These are phyloP conservation scores for Channa striata DNA, from an alignment of 2,797 vertebrate genomes.

Conservation along the genomic window DNA sequence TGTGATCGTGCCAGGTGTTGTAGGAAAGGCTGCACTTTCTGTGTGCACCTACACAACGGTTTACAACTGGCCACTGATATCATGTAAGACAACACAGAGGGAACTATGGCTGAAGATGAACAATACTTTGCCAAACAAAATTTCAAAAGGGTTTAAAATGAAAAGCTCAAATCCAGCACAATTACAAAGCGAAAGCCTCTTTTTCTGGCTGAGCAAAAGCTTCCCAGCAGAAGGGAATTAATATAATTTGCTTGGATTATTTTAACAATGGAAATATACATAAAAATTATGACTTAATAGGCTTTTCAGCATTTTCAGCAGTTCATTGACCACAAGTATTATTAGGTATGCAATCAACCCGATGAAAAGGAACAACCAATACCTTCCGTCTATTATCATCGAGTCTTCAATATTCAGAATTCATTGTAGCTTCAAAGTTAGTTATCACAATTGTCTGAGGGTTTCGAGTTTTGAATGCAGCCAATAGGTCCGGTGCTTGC, in stretches of 20 bases:
- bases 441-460: too few species aligned
- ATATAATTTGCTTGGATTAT: constrained; percentile 29
- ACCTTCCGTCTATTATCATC: neutral
- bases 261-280: constrained; percentile 17
- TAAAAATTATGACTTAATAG: constrained; percentile 14
- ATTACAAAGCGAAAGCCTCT: constrained; percentile 12
- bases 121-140: constrained; percentile 5
- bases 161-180: constrained; percentile 8
- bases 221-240: constrained; percentile 19
- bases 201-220: neutral
- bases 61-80: neutral
- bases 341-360: constrained; percentile 20
- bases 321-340: constrained; percentile 15
- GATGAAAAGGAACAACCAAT: constrained; percentile 18
- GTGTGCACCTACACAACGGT: neutral
- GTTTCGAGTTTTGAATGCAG: too few species aligned
- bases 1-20: neutral
- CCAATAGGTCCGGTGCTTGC: too few species aligned
- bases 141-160: constrained; percentile 3
- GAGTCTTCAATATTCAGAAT: constrained; percentile 9
- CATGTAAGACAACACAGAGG: neutral
- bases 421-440: constrained; percentile 5
- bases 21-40: neutral
- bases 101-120: neutral
- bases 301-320: constrained; percentile 14